Conservation (phyloP, 2,113 vertebrate species). For the Crotalus helleri region DNA sequence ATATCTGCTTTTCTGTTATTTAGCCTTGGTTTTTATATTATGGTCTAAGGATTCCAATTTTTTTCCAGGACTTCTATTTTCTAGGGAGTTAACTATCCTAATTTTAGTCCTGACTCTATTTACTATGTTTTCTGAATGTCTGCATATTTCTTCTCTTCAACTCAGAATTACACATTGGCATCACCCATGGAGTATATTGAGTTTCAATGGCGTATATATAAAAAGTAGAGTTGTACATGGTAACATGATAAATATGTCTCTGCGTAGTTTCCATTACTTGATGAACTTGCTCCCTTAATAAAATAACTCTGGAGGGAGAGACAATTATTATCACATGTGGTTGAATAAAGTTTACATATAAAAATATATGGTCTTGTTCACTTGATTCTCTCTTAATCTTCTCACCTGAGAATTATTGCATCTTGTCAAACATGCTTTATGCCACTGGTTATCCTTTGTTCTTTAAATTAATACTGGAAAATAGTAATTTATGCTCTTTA, state of each 20-base stretch:
- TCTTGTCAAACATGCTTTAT: not conserved
- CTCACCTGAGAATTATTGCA: not conserved
- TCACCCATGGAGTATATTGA: not conserved
- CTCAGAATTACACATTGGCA: not conserved
- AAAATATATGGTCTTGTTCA: not conserved
- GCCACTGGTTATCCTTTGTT: not conserved
- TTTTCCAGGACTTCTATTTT: not conserved
- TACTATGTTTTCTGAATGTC: not conserved
- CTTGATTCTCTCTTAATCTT: not conserved
- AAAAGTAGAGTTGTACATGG: not conserved
- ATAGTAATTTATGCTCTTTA: not conserved
- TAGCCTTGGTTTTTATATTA: not conserved
- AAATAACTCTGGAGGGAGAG: not conserved
- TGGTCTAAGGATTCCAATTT: not conserved
- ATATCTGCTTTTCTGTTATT: not conserved
- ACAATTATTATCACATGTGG: not conserved
- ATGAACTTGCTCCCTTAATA: not conserved
- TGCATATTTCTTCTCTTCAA: not conserved
- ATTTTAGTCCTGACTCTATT: not conserved
- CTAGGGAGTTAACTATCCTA: not conserved
- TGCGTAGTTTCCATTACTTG: not conserved
- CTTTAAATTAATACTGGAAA: not conserved
- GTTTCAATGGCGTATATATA: not conserved
- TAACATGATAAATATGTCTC: not conserved
- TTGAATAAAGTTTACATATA: not conserved